Base-by-base conservation (phyloP, 35 echinoderm and acorn worm species). In the Acanthaster planci region DNA sequence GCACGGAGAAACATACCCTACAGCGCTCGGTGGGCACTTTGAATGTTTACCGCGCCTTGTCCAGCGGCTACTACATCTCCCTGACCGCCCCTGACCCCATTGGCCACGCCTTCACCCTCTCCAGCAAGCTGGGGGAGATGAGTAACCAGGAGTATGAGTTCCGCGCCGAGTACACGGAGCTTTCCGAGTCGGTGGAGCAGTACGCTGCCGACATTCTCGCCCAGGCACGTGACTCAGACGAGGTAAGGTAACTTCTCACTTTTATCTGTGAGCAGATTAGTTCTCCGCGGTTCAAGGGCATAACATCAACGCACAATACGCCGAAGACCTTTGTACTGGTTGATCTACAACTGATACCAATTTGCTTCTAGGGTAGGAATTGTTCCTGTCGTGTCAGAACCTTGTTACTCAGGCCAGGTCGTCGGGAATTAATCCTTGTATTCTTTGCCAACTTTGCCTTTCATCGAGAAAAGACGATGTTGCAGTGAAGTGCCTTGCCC, bases 131-230 rank as follows among this genome's bases (percentile, higher is more conserved):
- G 36, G 82, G 85, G 30, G 83, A 90, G 38, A 87, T 93, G 55
- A 98, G 95, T 44, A 86, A 87, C 38, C 81, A 75, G 27, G 95
- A 98, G 77, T 98, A 98, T 18, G 95, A 98, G 60, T 98, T 98
- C 78, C 64, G 95, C 18, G 75, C 82, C 16, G 95, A 98, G 80
- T 98, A 98, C 37, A 86, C 72, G 16, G 88, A 93, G 12, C 82
- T 98, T 5, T 78, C 89, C 22, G 89, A 98, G 5, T 54, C 90
- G n/a, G 84, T 90, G 22, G 95, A 98, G 53, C 76, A 93, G 67
- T 98, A 91, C 37, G 95, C 95, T 1, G 95, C 95, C 23, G 92
- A 90, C 77, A 90, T 98, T 47, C 82, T 98, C 27, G 95, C 91
- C 15, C 90, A 98, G 81, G 91, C 95, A 8, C 80, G 95, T 39